Evolutionary conservation across 2,888 invertebrate species (phyloP), one percentile per base, ranked within the genome.

Genomic region (Pristionchus entomophagus): DNA sequence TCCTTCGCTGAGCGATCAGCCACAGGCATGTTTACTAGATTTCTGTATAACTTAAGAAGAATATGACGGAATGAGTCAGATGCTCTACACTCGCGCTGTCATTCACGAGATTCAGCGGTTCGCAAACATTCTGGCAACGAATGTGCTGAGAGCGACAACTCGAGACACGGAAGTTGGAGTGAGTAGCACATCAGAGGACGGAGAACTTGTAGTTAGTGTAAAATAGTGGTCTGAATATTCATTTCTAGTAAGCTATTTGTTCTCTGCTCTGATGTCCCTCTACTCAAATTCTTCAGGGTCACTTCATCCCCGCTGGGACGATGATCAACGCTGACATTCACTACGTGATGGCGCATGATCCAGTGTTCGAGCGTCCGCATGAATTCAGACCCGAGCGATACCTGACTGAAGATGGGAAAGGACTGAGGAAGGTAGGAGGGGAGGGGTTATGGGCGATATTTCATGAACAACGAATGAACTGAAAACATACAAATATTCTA

Each of bases 51-150:
- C n/a, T n/a, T n/a, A n/a, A n/a, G n/a, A n/a, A n/a, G n/a, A n/a
- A n/a, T n/a, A n/a, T n/a, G n/a, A n/a, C n/a, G n/a, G n/a, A n/a
- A n/a, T n/a, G n/a, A n/a, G n/a, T 26, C 65, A 69, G 35, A 38
- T 81, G 35, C 81, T 56, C 22, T 81, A 81, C 45, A 81, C 81
- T 12, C n/a, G 45, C 14, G 81, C 81, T 1, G 81, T 56, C 56
- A 2, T 53, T n/a, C 29, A 56, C 81, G 81, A 81, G 45, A 81
- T 81, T 26, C 81, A 81, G 32, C 81, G 81, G 6, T 10, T 14
- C 35, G 81, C 56, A 26, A 81, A 81, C 29, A 81, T 81, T 32
- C 81, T 81, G 35, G 35, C 32, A n/a, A 53, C 45, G 56, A 81
- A 81, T n/a, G 81, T 81, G 5, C n/a, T 53, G 51, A 4, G 56